Evolutionary conservation across 2,888 invertebrate genomes (phyloP), one percentile per base, ranked within the genome.

Genomic region (Empis stercorea): DNA sequence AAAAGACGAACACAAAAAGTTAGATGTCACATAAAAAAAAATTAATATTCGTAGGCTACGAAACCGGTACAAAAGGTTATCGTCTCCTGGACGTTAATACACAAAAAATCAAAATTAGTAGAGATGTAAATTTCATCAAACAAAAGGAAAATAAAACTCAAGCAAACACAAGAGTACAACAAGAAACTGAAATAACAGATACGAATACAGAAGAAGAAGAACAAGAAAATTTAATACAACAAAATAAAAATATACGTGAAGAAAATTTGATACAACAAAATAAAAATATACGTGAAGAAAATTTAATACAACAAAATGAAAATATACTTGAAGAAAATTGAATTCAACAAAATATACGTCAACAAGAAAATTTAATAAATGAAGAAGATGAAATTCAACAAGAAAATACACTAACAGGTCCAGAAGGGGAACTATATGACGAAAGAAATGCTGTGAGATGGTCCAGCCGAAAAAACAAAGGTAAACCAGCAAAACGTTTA

Each of bases 31-130:
- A 11, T 50, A 43, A 36, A 17, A 13, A n/a, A 14, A 44, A 50
- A 39, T 47, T 46, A 44, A 45, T 50, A 23, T 51, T 55, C 30
- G 9, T 53, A 2, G 52, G 52, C 10, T 51, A 53, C 23, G 45
- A 46, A 15, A 20, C 37, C 6, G 11, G 48, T 5, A 51, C 51
- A 13, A 53, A 51, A 41, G 53, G 48, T 10, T 54, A 45, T 15
- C 36, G 52, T 30, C 47, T 49, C 14, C 51, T 38, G 30, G 40
- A 48, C 32, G 15, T 39, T 16, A 23, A 2, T 27, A 30, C 37
- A 13, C 37, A 40, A 10, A 49, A 45, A 40, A 17, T 53, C 3
- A 38, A 44, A 11, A 44, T 52, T 7, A 51, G 51, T 48, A 43
- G 49, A 10, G 51, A 50, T 37, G 48, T 53, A 2, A 34, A 7